Conservation (phyloP, 2,888 invertebrate species). For the Lepidochrysops patricia region DNA sequence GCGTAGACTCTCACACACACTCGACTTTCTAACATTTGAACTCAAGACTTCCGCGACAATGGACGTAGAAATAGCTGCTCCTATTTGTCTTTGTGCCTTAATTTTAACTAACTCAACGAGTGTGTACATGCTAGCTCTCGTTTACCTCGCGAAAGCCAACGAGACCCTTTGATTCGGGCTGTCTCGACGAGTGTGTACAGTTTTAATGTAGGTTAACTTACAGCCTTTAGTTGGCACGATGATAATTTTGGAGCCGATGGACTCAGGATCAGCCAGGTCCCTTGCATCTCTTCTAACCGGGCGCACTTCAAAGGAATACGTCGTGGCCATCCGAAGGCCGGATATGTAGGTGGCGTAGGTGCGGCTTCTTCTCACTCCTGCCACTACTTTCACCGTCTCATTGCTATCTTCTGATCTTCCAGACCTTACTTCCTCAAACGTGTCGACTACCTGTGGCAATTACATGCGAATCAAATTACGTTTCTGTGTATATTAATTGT, state of each 20-base stretch:
- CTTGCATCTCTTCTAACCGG: constrained; percentile 71
- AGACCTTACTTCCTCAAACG: constrained; percentile 44
- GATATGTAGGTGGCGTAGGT: constrained; percentile 76
- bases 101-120: no score
- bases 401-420: constrained; percentile 30
- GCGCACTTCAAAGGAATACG: constrained; percentile 85
- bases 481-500: no score
- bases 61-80: no score
- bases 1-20: no score
- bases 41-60: no score
- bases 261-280: constrained; percentile 67
- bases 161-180: no score
- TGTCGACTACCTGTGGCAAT: constrained; percentile 49
- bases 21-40: no score
- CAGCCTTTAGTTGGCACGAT: constrained; percentile 89
- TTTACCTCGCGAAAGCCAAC: no score
- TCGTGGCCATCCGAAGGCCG: constrained; percentile 87
- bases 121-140: no score
- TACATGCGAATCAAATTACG: neutral
- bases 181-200: neutral
- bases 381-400: constrained; percentile 32
- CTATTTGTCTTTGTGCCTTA: no score
- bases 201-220: constrained; percentile 63
- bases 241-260: constrained; percentile 79
- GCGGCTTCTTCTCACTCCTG: constrained; percentile 40